Percentiles rank a stretch among this genome's conserved stretches.
Evolutionary conservation across 2,888 invertebrate species (phyloP).

Genomic region (Calephelis perditalis): DNA sequence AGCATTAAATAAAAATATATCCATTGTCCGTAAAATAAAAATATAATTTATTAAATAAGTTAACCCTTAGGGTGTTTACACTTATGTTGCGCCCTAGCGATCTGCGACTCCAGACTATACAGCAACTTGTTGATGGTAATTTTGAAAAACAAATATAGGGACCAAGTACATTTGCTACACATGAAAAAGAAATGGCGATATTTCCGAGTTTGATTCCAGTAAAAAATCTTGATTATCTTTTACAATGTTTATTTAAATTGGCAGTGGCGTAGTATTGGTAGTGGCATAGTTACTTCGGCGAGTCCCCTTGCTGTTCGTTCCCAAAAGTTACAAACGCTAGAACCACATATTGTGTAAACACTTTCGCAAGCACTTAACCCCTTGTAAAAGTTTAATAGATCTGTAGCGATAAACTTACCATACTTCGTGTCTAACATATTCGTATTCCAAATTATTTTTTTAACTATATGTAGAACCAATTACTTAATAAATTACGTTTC

Average conservation of each 20-base stretch:
- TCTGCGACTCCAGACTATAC: no score
- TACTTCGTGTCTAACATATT: no score
- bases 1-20: constrained; percentile 8
- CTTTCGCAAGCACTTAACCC: neutral
- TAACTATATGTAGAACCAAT: no score
- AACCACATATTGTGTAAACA: constrained; percentile 1
- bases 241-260: no score
- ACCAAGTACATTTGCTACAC: neutral
- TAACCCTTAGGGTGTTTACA: constrained; percentile 2
- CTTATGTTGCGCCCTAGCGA: neutral
- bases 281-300: no score
- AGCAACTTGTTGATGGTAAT: no score
- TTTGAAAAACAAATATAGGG: no score
- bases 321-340: no score
- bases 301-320: no score
- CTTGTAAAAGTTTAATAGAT: neutral
- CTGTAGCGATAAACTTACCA: neutral
- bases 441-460: no score
- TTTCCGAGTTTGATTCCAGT: neutral
- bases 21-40: constrained; percentile 6
- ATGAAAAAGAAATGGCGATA: neutral
- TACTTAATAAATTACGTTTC: no score
- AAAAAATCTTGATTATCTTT: neutral
- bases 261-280: no score
- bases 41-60: constrained; percentile 4